phyloP scores from a whole-genome alignment of 2,113 vertebrate genomes.

The Gorsachius goisagi region DNA sequence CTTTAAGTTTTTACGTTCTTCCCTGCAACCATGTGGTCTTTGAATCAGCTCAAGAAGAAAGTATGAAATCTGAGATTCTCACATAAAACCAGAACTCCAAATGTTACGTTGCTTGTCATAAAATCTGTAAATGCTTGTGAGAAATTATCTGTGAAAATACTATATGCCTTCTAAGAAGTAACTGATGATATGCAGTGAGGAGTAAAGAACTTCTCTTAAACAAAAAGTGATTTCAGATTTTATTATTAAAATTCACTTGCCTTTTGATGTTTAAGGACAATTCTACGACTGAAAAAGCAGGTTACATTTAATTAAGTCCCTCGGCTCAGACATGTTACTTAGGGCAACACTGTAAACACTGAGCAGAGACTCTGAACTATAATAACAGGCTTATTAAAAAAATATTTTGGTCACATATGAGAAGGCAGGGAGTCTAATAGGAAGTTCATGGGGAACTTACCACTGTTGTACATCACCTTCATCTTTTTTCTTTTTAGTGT shows the following conservation, averaged over 20 bases:
- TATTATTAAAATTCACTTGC: conserved; percentile 16
- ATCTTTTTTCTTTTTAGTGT: background rate
- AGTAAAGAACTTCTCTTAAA: background rate
- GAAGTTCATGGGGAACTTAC: background rate
- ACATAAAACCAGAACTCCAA: background rate
- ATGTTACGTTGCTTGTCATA: background rate
- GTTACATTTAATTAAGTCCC: conserved; percentile 59
- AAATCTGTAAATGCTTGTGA: conserved; percentile 12
- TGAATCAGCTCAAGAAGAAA: background rate
- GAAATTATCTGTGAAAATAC: conserved; percentile 22
- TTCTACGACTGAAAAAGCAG: conserved; percentile 45
- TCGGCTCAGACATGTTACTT: conserved; percentile 47
- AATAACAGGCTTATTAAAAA: conserved; percentile 36
- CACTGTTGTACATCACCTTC: background rate
- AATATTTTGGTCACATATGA: conserved; percentile 23
- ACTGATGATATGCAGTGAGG: background rate
- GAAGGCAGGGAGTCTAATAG: conserved; percentile 2
- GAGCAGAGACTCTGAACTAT: conserved; percentile 7
- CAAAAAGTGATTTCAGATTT: conserved; percentile 21
- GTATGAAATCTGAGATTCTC: background rate
- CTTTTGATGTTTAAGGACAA: conserved; percentile 48
- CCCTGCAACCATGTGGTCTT: background rate
- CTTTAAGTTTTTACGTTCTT: background rate
- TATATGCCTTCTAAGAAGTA: conserved; percentile 22
- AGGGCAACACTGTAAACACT: conserved; percentile 50